phyloP scores from a whole-genome alignment of 2,797 vertebrate genomes.

The Pagetopsis macropterus region DNA sequence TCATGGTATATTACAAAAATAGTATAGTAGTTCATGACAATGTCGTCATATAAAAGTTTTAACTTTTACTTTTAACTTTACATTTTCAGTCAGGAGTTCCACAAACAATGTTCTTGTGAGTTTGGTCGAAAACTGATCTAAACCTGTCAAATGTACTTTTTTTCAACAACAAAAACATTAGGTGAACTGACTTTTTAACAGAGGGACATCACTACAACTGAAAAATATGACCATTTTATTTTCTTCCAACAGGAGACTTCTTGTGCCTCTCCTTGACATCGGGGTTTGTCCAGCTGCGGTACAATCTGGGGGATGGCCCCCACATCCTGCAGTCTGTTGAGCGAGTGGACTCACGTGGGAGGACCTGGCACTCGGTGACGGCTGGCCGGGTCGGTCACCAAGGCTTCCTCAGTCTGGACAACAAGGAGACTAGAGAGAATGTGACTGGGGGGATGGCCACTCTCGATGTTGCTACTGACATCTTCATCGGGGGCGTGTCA shows the following conservation, averaged over 20 bases:
- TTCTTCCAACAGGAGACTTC: conserved; percentile 86
- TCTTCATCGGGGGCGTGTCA: conserved; percentile 88
- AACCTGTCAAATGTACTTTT: neutral
- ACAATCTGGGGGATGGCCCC: conserved; percentile 86
- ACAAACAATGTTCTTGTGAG: neutral
- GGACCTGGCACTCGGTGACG: conserved; percentile 84
- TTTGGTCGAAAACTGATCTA: neutral
- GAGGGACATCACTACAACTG: no score
- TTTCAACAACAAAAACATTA: neutral
- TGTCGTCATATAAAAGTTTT: no score
- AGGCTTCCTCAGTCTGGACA: conserved; percentile 86
- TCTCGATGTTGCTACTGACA: conserved; percentile 82
- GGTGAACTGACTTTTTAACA: neutral
- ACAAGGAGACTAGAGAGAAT: conserved; percentile 71
- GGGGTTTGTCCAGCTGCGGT: conserved; percentile 86
- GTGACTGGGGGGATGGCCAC: conserved; percentile 79
- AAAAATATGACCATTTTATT: neutral
- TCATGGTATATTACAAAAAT: neutral
- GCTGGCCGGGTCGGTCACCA: conserved; percentile 83
- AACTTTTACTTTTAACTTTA: neutral
- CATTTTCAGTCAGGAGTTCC: neutral
- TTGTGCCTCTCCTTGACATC: conserved; percentile 86
- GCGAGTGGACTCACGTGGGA: conserved; percentile 70
- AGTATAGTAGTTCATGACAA: no score
- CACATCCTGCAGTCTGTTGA: conserved; percentile 77